These are phyloP conservation scores for Euproctis similis DNA, from an alignment of 2,888 invertebrate species.

Conservation along the genomic window DNA sequence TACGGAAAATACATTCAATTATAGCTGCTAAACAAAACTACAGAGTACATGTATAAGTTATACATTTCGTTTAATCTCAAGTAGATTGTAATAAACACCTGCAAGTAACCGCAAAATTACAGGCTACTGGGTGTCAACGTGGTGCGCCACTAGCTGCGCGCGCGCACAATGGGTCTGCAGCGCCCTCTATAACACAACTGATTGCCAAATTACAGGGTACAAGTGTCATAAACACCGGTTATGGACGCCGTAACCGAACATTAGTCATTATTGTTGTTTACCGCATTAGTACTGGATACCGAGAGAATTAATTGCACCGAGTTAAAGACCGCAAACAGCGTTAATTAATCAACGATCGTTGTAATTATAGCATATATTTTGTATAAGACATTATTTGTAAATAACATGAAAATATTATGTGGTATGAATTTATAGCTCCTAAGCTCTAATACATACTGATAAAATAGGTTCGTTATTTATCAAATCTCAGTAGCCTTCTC, in stretches of 20 bases:
- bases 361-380: too few relatives aligned
- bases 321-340: conserved; percentile 21
- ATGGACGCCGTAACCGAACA: conserved; percentile 33
- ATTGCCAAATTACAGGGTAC: conserved; percentile 71
- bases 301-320: conserved; percentile 21
- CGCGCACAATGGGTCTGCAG: conserved; percentile 45
- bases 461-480: too few relatives aligned
- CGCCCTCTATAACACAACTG: conserved; percentile 37
- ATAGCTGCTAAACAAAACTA: background rate
- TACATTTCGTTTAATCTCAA: conserved; percentile 34
- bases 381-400: too few relatives aligned
- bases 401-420: too few relatives aligned
- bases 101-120: conserved; percentile 66
- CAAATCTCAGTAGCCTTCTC: too few relatives aligned
- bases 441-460: too few relatives aligned
- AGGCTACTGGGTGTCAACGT: conserved; percentile 52
- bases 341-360: conserved; percentile 24
- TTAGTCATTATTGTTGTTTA: conserved; percentile 41
- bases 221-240: conserved; percentile 57
- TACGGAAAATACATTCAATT: conserved; percentile 6
- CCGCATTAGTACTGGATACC: conserved; percentile 29
- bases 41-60: conserved; percentile 7
- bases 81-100: conserved; percentile 53
- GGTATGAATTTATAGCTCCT: too few relatives aligned
- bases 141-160: conserved; percentile 33